Evolutionary conservation across 1,140 invertebrate genomes (phyloP), one percentile per base, ranked within the genome.

Genomic region (Brachionus angularis): DNA sequence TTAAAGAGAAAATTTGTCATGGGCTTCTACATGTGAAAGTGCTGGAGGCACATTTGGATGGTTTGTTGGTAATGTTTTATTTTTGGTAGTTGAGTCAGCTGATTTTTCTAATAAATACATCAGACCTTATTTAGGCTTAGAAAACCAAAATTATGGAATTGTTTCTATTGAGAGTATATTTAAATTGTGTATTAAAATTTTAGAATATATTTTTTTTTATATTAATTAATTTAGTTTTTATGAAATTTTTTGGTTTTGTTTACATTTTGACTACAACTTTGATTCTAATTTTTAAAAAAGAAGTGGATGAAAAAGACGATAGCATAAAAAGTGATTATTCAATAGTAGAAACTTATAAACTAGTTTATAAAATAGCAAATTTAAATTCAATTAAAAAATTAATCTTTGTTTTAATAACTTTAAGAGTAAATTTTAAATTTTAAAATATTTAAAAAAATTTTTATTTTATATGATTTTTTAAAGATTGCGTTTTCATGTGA

Each of bases 1-100:
- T 71, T 31, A n/a, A 39, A 84, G 88, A 85, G 78, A 80, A 55
- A 98, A 98, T 84, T 92, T 98, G 33, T 93, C 92, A 14, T 94
- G 97, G 83, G 96, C 95, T 7, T 97, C 94, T 12, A 98, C 95
- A 0, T 98, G 96, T 79, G 99, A 99, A 78, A 90, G 89, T 76
- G 93, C 98, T 12, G 96, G 96, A 16, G 96, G 98, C 84, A 98
- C 94, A 0, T 89, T 92, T 64, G 96, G 96, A 1, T 96, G 91
- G 81, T 98, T 98, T 78, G 81, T 98, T 1, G 96, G 96, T 36
- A 97, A 97, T 84, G 91, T 98, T 3, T 83, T 97, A 12, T 98
- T 99, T 79, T 87, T 98, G 76, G 91, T 94, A 0, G 81, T 99
- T 16, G 94, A 99, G 81, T 98, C 94, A 5, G 84, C 91, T 33